Percentiles rank a stretch among this genome's conserved stretches.
These are phyloP conservation scores for Hydrozoanthus tunicans DNA, from an alignment of 64 coral and sea anemone genomes.

Conservation along the genomic window DNA sequence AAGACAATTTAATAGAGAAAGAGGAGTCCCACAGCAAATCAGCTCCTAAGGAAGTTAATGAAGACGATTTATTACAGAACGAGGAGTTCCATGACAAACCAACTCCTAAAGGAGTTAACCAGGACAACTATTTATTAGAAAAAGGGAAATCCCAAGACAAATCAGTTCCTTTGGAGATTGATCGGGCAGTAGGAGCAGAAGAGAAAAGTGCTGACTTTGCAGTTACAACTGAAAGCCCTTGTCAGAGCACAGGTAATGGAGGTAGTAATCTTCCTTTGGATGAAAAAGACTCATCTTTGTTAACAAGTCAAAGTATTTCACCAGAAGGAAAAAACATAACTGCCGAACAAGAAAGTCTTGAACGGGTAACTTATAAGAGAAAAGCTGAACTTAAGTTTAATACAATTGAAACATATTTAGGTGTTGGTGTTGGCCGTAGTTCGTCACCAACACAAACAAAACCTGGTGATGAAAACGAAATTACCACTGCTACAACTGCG, in stretches of 20 bases:
- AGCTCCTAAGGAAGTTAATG: too few relatives aligned
- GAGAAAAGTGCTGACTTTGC: background rate
- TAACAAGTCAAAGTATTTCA: background rate
- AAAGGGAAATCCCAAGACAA: background rate
- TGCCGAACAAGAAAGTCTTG: background rate
- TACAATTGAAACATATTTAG: conserved; percentile 59
- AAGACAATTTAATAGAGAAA: background rate
- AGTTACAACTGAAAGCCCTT: background rate
- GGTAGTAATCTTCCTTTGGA: background rate
- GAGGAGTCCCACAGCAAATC: background rate
- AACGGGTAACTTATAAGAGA: background rate
- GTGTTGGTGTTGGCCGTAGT: background rate
- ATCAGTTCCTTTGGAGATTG: too few relatives aligned
- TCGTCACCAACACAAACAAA: background rate
- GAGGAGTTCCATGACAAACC: background rate
- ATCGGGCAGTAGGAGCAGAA: background rate
- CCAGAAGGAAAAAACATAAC: background rate
- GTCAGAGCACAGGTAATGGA: background rate
- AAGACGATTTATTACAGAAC: background rate
- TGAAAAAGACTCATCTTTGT: background rate
- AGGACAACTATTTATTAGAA: background rate
- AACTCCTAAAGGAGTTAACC: background rate
- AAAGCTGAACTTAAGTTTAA: conserved; percentile 36
- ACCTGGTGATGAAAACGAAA: background rate
- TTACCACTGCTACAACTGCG: background rate